Evolutionary conservation across 2,113 vertebrate genomes (phyloP).

Genomic region (Daphoenositta chrysoptera): DNA sequence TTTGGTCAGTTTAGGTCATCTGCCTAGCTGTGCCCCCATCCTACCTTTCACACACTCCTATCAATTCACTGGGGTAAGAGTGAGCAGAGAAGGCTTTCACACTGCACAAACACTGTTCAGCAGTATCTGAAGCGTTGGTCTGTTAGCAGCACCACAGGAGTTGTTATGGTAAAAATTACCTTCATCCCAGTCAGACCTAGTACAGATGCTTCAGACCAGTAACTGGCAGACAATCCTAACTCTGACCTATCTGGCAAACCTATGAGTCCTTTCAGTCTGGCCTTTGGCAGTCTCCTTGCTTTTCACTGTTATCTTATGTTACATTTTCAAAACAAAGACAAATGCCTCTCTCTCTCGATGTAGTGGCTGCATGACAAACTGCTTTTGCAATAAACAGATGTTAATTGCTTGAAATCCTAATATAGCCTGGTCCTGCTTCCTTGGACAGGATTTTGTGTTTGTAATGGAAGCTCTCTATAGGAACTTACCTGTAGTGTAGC

Average conservation of each 20-base stretch:
- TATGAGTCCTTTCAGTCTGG: neutral
- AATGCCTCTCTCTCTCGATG: neutral
- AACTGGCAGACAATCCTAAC: neutral
- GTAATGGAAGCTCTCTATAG: neutral
- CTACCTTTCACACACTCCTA: fast-evolving
- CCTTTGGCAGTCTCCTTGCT: neutral
- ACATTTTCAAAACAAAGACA: neutral
- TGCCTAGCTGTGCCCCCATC: neutral
- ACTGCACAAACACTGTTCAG: neutral
- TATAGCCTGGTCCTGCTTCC: neutral
- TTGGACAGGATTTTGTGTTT: neutral
- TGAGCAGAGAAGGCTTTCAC: neutral
- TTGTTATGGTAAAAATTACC: neutral
- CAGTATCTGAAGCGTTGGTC: neutral
- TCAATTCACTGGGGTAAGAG: neutral
- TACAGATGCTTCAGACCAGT: neutral
- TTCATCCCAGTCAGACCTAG: neutral
- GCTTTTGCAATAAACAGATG: neutral
- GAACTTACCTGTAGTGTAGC: neutral
- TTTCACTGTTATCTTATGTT: neutral
- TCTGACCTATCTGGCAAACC: neutral
- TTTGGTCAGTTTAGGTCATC: neutral
- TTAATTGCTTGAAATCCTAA: neutral
- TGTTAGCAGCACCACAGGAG: neutral
- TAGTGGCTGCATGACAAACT: neutral